These are phyloP conservation scores for Meloidogyne chitwoodi DNA, from an alignment of 1,140 invertebrate species.

Conservation along the genomic window DNA sequence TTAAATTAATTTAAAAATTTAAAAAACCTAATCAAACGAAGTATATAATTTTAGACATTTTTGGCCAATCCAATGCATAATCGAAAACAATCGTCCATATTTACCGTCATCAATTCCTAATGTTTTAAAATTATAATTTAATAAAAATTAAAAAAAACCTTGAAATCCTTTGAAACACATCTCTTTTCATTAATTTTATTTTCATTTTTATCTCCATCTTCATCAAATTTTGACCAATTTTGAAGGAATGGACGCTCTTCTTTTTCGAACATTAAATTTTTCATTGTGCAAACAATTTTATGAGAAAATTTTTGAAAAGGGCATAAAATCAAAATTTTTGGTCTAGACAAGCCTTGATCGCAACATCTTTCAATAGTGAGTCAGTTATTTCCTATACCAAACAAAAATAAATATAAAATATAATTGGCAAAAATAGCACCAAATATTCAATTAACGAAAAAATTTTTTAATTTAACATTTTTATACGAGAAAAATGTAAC, in stretches of 20 bases:
- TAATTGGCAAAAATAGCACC: no score
- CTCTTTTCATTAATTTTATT: constrained; percentile 36
- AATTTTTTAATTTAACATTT: neutral
- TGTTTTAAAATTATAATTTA: constrained; percentile 17
- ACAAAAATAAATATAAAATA: no score
- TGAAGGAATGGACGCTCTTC: constrained; percentile 25
- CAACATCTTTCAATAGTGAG: constrained; percentile 76
- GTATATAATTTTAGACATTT: constrained; percentile 86
- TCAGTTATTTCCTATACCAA: constrained; percentile 39
- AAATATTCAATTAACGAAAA: no score
- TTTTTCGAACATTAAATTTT: constrained; percentile 27
- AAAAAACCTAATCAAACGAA: constrained; percentile 72
- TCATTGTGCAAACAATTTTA: constrained; percentile 61
- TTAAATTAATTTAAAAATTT: neutral
- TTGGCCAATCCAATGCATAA: constrained; percentile 85
- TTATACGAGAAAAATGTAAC: neutral
- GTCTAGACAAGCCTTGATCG: constrained; percentile 88
- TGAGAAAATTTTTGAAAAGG: constrained; percentile 82
- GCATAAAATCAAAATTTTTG: constrained; percentile 85
- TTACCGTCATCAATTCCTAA: constrained; percentile 76
- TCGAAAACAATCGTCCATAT: constrained; percentile 88
- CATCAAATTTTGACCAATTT: constrained; percentile 46
- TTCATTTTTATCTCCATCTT: constrained; percentile 45
- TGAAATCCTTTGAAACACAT: constrained; percentile 33
- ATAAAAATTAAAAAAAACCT: constrained; percentile 19